A percentile compares a stretch with the other conserved stretches of the same genome.
These are phyloP conservation scores for Motacilla tschutschensis DNA, from an alignment of 2,113 vertebrate genomes.

Conservation along the genomic window DNA sequence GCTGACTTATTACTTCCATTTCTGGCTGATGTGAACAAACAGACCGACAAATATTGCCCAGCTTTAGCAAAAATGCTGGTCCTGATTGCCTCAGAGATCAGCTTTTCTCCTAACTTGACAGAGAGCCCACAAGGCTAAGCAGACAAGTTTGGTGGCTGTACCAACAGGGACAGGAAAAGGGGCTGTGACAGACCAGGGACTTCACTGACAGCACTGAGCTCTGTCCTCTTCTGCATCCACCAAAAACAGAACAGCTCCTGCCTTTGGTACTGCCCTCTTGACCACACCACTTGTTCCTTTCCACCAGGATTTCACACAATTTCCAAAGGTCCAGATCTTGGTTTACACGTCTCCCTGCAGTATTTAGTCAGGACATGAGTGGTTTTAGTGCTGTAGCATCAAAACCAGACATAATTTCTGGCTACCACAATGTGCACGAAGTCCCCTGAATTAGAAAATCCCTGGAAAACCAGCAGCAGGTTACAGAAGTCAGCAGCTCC, in stretches of 20 bases:
- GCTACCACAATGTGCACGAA: neutral
- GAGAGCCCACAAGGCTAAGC: neutral
- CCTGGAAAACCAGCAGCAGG: neutral
- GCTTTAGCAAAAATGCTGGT: neutral
- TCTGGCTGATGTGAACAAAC: neutral
- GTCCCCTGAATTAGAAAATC: neutral
- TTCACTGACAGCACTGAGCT: neutral
- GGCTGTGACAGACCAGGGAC: neutral
- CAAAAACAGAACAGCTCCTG: neutral
- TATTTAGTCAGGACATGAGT: neutral
- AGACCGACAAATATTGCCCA: neutral
- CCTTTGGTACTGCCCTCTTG: neutral
- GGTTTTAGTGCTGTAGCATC: neutral
- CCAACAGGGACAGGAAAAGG: neutral
- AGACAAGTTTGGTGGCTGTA: neutral
- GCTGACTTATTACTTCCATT: neutral
- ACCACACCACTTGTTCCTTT: neutral
- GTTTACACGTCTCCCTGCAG: neutral
- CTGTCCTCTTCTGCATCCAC: neutral
- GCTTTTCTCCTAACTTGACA: rapidly evolving
- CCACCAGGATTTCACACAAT: neutral
- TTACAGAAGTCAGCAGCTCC: neutral
- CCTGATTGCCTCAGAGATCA: neutral
- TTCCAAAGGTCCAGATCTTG: neutral
- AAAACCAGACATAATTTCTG: neutral